Percentiles rank a stretch among this genome's conserved stretches.
Evolutionary conservation across 2,797 vertebrate species (phyloP).

Genomic region (Melanotaenia maccullochi): DNA sequence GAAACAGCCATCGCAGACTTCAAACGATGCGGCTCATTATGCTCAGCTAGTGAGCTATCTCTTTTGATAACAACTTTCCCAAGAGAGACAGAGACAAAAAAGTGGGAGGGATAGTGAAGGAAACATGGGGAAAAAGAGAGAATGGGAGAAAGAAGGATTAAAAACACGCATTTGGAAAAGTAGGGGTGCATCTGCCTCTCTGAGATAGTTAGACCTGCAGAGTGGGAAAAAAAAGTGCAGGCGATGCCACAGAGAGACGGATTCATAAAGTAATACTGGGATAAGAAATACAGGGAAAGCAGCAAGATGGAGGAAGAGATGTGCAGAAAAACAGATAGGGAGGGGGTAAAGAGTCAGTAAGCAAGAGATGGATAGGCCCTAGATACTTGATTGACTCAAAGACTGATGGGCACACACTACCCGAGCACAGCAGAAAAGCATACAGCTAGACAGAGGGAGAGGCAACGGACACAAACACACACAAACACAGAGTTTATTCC

Average conservation of each 20-base stretch:
- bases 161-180: slow-evolving; percentile 36
- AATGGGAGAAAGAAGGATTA: slow-evolving; percentile 23
- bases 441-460: slow-evolving; percentile 27
- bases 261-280: slow-evolving; percentile 49
- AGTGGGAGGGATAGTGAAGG: slow-evolving; percentile 21
- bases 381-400: slow-evolving; percentile 51
- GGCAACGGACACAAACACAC: slow-evolving; percentile 26
- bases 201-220: slow-evolving; percentile 49
- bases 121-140: slow-evolving; percentile 41
- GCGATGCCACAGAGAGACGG: slow-evolving; percentile 44
- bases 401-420: slow-evolving; percentile 38
- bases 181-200: slow-evolving; percentile 42
- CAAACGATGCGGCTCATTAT: slow-evolving; percentile 69
- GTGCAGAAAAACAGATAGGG: slow-evolving; percentile 27
- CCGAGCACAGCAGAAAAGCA: slow-evolving; percentile 37
- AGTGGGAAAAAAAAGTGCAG: slow-evolving; percentile 25
- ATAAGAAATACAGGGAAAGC: slow-evolving; percentile 35
- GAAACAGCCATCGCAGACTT: slow-evolving; percentile 65
- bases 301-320: slow-evolving; percentile 51
- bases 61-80: slow-evolving; percentile 68
- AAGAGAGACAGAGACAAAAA: slow-evolving; percentile 49
- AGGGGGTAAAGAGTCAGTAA: slow-evolving; percentile 4
- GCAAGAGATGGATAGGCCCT: slow-evolving; percentile 36
- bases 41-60: slow-evolving; percentile 65
- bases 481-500: slow-evolving; percentile 18